A percentile compares a stretch with the other conserved stretches of the same genome.
phyloP scores from a whole-genome alignment of 2,113 vertebrate species.

The Clarias macrocephalus region DNA sequence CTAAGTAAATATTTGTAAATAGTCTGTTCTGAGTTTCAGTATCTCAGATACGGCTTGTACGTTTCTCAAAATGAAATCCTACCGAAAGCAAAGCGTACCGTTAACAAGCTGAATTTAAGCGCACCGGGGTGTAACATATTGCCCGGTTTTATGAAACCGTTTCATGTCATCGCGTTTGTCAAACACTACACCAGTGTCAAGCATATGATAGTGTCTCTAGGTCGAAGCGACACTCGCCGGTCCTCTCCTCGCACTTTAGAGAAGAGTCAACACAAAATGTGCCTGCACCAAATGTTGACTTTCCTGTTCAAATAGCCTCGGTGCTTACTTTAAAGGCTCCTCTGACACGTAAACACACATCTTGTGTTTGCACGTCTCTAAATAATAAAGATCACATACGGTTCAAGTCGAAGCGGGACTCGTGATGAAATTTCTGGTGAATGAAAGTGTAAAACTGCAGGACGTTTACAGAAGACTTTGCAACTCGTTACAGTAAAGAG shows the following conservation, averaged over 20 bases:
- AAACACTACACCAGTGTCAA: conserved; percentile 28
- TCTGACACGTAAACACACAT: neutral
- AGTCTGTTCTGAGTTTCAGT: neutral
- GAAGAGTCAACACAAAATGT: conserved; percentile 30
- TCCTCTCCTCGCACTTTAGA: neutral
- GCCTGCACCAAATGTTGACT: conserved; percentile 38
- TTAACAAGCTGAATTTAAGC: neutral
- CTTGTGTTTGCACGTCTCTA: neutral
- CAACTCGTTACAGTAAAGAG: too few relatives aligned
- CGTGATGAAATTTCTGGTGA: too few relatives aligned
- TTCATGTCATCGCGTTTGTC: conserved; percentile 15
- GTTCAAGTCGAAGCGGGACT: too few relatives aligned
- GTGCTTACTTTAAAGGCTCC: conserved; percentile 6
- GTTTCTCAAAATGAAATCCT: neutral
- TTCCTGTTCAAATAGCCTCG: conserved; percentile 33
- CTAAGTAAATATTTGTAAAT: neutral
- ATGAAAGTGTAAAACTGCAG: too few relatives aligned
- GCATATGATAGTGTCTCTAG: conserved; percentile 22
- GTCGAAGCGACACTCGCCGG: neutral
- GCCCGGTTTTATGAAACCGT: neutral
- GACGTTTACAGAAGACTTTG: too few relatives aligned
- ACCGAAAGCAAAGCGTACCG: neutral
- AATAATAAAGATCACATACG: neutral
- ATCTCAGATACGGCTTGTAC: neutral
- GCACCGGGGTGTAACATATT: too few relatives aligned